Base-by-base conservation (phyloP, 2,888 invertebrate species). In the Melangyna quadrimaculata region DNA sequence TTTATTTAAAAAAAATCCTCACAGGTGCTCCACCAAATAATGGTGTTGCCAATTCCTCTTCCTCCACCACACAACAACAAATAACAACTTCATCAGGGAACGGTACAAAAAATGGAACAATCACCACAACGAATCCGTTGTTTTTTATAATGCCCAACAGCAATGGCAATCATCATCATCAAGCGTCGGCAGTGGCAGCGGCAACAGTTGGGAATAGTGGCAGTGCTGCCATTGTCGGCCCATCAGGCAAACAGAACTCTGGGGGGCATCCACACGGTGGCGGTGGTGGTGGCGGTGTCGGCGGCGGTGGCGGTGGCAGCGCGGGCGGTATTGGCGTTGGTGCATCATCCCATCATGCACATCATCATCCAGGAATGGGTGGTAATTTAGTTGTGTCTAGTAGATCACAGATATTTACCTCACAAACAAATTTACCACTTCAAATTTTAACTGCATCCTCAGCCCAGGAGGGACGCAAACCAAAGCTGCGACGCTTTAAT, bases 401-500 rank as follows among this genome's bases (percentile, higher is more conserved):
- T 74, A 88, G 88, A 87, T 87, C 88, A 75, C 88, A 88, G 73
- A 80, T 88, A 67, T 89, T 89, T 73, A 89, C 88, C 67, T 88
- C 89, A 88, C 89, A 89, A 88, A 88, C 88, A 78, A 89, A 89
- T 88, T 88, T 89, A 87, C 89, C 89, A 71, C 87, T 89, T 71
- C 88, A 89, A 89, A 88, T 89, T 82, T 87, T 88, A 48, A 88
- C 88, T 24, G 82, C 88, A 83, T 87, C 88, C 59, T 80, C 88
- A 65, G 79, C 83, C 37, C 90, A 89, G 59, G 92, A 91, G 87
- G 92, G 90, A 71, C 90, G 91, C 67, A 92, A 92, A 79, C 90
- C 92, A 12, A 92, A 92, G 87, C 81, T 92, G 88, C 89, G 92
- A 74, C 90, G 92, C 40, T 92, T 91, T 78, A 92, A 92, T 89